phyloP scores from a whole-genome alignment of 1,140 invertebrate genomes.

The Elymnias hypermnestra region DNA sequence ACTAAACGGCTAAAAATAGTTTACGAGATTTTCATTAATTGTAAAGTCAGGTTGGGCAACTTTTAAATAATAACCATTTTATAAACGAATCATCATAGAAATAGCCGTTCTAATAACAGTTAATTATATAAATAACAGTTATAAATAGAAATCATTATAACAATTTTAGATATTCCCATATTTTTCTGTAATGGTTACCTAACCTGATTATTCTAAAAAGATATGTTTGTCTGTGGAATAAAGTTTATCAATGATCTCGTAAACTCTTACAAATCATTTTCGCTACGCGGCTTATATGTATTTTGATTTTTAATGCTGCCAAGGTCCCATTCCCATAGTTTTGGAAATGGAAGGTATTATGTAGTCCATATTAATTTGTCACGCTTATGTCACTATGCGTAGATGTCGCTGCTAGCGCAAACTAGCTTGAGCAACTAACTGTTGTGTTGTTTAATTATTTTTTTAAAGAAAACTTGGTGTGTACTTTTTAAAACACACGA shows the following conservation, averaged over 20 bases:
- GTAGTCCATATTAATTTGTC: conserved; percentile 23
- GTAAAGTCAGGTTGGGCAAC: too few species aligned
- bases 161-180: too few species aligned
- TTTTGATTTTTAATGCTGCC: conserved; percentile 65
- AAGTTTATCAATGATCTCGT: conserved; percentile 25
- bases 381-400: conserved; percentile 1
- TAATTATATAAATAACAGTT: not conserved
- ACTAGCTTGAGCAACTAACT: not conserved
- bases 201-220: too few species aligned
- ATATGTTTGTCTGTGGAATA: too few species aligned
- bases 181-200: not conserved
- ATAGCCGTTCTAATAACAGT: too few species aligned
- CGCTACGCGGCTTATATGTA: conserved; percentile 59
- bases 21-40: conserved; percentile 1
- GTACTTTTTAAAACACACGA: too few species aligned
- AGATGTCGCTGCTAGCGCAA: conserved; percentile 2
- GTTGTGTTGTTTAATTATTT: conserved; percentile 1
- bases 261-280: conserved; percentile 29
- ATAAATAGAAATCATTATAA: too few species aligned
- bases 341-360: conserved; percentile 71
- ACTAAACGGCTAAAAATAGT: conserved; percentile 1
- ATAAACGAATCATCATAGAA: too few species aligned
- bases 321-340: conserved; percentile 72
- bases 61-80: too few species aligned
- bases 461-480: too few species aligned